These are phyloP conservation scores for Musca vetustissima DNA, from an alignment of 1,140 invertebrate genomes.

Conservation along the genomic window DNA sequence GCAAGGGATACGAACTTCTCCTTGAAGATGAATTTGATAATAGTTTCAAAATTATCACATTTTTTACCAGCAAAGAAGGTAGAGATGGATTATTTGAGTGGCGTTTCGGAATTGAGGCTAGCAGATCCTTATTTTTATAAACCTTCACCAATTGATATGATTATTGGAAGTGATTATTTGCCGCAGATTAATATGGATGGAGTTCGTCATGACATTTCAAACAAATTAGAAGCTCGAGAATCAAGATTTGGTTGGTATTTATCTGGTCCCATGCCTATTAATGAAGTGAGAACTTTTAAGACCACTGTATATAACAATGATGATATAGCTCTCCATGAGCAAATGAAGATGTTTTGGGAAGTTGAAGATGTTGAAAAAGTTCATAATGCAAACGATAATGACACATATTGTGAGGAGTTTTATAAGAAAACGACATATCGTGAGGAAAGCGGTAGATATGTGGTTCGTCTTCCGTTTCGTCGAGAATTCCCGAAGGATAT, in stretches of 20 bases:
- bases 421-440: neutral
- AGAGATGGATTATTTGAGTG: neutral
- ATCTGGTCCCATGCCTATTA: neutral
- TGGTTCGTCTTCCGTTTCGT: neutral
- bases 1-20: neutral
- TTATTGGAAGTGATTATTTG: slow-evolving; percentile 10
- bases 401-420: neutral
- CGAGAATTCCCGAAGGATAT: neutral
- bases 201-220: neutral
- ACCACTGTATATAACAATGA: neutral
- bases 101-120: neutral
- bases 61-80: neutral
- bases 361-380: slow-evolving; percentile 7
- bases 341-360: slow-evolving; percentile 11
- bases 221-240: neutral
- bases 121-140: slow-evolving; percentile 14
- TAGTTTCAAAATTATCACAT: neutral
- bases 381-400: neutral
- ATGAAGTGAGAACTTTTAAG: neutral
- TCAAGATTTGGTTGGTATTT: slow-evolving; percentile 4
- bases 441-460: neutral
- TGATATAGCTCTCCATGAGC: neutral
- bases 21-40: neutral
- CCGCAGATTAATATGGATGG: neutral
- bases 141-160: neutral